Evolutionary conservation across 2,888 invertebrate species (phyloP).

Genomic region (Lysandra bellargus): DNA sequence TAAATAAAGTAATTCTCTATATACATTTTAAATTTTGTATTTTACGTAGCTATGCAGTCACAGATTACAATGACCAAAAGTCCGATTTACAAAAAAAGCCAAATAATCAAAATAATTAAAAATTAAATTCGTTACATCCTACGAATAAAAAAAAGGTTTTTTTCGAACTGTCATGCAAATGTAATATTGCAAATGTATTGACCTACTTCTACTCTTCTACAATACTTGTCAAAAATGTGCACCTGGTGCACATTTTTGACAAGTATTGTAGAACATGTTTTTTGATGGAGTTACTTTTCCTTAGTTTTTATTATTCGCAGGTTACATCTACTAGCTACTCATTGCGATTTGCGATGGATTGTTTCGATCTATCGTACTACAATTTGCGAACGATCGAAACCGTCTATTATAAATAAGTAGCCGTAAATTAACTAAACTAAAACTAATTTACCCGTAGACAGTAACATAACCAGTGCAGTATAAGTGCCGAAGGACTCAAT

Average conservation of each 20-base stretch:
- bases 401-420: neutral
- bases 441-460: conserved; percentile 25
- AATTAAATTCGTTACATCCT: neutral
- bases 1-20: neutral
- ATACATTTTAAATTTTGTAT: neutral
- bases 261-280: no score
- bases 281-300: no score
- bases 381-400: neutral
- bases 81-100: neutral
- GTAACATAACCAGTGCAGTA: neutral
- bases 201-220: no score
- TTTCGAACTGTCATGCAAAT: no score
- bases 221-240: no score
- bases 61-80: neutral
- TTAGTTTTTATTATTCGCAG: no score
- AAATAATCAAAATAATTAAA: neutral
- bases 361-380: neutral
- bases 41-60: neutral
- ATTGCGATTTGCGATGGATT: neutral
- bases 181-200: no score
- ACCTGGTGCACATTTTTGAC: no score
- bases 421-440: conserved; percentile 6
- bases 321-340: neutral
- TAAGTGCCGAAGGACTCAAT: no score
- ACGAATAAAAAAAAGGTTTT: no score